Evolutionary conservation across 2,888 invertebrate genomes (phyloP), one percentile per base, ranked within the genome.

Genomic region (Stenoptilia bipunctidactyla): DNA sequence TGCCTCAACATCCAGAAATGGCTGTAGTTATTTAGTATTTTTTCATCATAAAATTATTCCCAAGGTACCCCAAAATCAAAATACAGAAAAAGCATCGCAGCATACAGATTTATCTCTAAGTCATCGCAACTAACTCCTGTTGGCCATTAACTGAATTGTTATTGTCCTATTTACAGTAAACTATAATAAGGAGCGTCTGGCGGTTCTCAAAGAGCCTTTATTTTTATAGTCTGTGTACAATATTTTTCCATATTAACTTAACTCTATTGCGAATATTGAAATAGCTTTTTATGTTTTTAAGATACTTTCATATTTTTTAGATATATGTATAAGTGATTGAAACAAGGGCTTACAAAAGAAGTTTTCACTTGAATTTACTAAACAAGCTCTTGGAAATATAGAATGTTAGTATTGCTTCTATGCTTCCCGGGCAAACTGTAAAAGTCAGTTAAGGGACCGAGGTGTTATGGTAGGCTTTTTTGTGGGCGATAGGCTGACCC

Each of bases 211-310:
- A 47, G 54, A 50, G 55, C 47, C 48, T 61, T 61, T 61, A 63
- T 64, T 57, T 56, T 66, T 62, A 72, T 66, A 59, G 60, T 60
- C 59, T 61, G 56, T 55, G 67, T 61, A 66, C 66, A 75, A 71
- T 74, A 70, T 74, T 70, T 66, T n/a, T 3, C 30, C 10, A 30
- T 12, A n/a, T 9, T 30, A 8, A 20, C 20, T 30, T n/a, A 30
- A 30, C 6, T 30, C 30, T 30, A 30, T 30, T 30, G 30, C 30
- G 12, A 9, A 30, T 30, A 20, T 20, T 20, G 20, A 20, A 20
- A 20, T n/a, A n/a, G n/a, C n/a, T n/a, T n/a, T n/a, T n/a, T n/a
- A n/a, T n/a, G n/a, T n/a, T n/a, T n/a, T n/a, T n/a, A n/a, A n/a
- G n/a, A n/a, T n/a, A n/a, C n/a, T n/a, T n/a, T n/a, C n/a, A n/a